These are phyloP conservation scores for Schizopygopsis pylzovi DNA, from an alignment of 2,797 vertebrate genomes.

Conservation along the genomic window DNA sequence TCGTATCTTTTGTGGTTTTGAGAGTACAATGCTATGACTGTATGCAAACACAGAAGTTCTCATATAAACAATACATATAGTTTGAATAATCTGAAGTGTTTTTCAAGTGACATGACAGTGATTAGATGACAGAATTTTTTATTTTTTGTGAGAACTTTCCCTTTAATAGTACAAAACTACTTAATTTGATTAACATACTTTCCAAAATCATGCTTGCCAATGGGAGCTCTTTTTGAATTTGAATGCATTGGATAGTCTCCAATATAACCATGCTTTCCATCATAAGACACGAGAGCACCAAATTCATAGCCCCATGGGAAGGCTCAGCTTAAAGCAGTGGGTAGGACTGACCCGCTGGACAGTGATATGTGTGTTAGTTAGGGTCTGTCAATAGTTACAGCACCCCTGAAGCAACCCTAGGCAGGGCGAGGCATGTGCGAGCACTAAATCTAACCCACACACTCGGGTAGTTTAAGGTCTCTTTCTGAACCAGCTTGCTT, in stretches of 20 bases:
- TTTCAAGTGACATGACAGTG: background rate
- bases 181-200: background rate
- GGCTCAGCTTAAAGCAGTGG: constrained; percentile 46
- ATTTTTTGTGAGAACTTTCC: background rate
- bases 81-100: background rate
- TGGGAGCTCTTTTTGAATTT: background rate
- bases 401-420: constrained; percentile 69
- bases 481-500: constrained; percentile 82
- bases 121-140: background rate
- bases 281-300: background rate
- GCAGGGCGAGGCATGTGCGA: constrained; percentile 62
- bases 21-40: background rate
- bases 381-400: constrained; percentile 79
- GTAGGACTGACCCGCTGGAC: constrained; percentile 58
- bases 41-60: background rate
- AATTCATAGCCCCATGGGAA: constrained; percentile 47
- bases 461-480: constrained; percentile 78
- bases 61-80: background rate
- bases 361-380: constrained; percentile 74
- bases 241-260: background rate
- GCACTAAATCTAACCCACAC: constrained; percentile 73
- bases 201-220: background rate
- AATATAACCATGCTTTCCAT: background rate
- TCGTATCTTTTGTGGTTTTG: background rate
- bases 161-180: too few relatives aligned